These are phyloP conservation scores for Agriopis marginaria DNA, from an alignment of 2,888 invertebrate genomes.

Conservation along the genomic window DNA sequence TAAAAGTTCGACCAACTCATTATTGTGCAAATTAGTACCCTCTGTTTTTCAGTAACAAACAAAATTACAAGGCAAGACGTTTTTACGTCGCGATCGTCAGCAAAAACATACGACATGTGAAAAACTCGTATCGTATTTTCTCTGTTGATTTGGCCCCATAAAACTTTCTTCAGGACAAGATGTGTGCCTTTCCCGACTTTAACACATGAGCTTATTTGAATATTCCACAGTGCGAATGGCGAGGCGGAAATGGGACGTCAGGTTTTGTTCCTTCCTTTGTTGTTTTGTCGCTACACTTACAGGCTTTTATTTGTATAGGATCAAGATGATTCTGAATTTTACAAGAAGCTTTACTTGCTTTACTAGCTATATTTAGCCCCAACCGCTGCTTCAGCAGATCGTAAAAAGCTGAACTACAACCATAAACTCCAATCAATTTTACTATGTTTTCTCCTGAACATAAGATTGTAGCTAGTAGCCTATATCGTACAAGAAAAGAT, in stretches of 20 bases:
- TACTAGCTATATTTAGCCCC: no score
- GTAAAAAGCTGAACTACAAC: no score
- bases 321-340: neutral
- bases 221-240: slow-evolving; percentile 36
- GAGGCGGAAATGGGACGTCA: slow-evolving; percentile 26
- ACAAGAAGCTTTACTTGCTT: neutral
- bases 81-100: slow-evolving; percentile 6
- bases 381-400: no score
- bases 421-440: no score
- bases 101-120: slow-evolving; percentile 1
- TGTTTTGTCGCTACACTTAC: slow-evolving; percentile 22
- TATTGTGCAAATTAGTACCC: neutral
- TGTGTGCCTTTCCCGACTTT: slow-evolving; percentile 30
- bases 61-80: slow-evolving; percentile 3
- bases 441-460: no score
- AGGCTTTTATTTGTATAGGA: neutral
- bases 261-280: slow-evolving; percentile 35
- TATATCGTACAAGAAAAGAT: no score
- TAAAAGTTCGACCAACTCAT: neutral
- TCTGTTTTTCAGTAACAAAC: neutral
- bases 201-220: slow-evolving; percentile 35
- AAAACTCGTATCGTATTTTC: neutral
- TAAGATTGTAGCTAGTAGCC: no score
- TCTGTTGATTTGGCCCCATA: slow-evolving; percentile 16
- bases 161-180: slow-evolving; percentile 25